These are phyloP conservation scores for Okapia johnstoni DNA, from an alignment of 2,113 vertebrate genomes.

Conservation along the genomic window DNA sequence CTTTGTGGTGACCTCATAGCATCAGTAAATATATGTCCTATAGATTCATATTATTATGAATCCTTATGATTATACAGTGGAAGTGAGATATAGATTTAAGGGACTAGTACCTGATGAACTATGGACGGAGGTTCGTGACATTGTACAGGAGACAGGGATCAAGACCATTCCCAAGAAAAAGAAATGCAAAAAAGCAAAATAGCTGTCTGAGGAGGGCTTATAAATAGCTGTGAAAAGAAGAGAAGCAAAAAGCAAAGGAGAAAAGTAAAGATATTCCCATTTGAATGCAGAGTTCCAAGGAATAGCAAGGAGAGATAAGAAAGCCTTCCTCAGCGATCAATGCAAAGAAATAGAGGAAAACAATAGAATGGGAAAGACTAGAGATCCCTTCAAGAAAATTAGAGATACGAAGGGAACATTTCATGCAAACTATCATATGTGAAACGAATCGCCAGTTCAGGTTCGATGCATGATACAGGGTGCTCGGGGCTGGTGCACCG, in stretches of 20 bases:
- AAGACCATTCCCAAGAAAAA: neutral
- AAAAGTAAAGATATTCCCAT: neutral
- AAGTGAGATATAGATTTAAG: neutral
- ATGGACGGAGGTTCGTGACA: accelerated
- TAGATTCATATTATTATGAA: neutral
- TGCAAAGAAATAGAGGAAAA: neutral
- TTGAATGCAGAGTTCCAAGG: neutral
- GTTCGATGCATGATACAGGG: too few species aligned
- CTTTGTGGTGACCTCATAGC: neutral
- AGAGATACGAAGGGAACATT: neutral
- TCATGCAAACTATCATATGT: neutral
- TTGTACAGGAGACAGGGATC: neutral
- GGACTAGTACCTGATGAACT: neutral
- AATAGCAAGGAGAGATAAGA: neutral
- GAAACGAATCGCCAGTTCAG: too few species aligned
- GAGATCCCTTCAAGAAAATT: neutral
- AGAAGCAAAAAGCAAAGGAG: neutral
- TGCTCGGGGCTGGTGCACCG: too few species aligned
- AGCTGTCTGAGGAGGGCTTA: neutral
- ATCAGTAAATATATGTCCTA: neutral
- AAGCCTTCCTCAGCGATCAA: neutral
- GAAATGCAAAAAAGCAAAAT: neutral
- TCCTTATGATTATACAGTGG: neutral
- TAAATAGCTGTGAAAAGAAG: neutral
- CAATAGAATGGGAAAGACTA: neutral